These are phyloP conservation scores for Dipodomys stephensi DNA, from an alignment of 2,113 vertebrate genomes.

Conservation along the genomic window DNA sequence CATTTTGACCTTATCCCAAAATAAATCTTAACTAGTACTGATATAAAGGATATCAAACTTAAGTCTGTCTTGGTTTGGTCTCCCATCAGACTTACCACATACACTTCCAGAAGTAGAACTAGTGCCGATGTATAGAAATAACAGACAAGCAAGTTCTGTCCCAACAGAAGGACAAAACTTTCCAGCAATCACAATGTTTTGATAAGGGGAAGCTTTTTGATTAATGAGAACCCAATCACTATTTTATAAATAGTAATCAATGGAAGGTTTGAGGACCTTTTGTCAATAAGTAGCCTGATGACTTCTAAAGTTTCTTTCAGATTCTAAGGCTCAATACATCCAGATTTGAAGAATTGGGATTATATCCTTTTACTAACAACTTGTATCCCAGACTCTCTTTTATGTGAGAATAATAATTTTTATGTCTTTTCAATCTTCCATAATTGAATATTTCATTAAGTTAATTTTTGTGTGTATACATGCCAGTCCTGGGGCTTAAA, in stretches of 20 bases:
- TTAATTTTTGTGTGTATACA: background rate
- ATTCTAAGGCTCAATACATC: background rate
- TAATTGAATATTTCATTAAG: conserved; percentile 49
- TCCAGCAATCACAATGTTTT: conserved; percentile 31
- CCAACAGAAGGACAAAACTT: background rate
- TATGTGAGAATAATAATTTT: conserved; percentile 31
- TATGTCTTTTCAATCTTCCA: conserved; percentile 22
- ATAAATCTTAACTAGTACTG: background rate
- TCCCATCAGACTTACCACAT: background rate
- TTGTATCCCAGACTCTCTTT: conserved; percentile 9
- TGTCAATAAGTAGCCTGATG: background rate
- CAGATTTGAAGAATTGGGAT: background rate
- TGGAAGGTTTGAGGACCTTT: background rate
- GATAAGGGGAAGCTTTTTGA: background rate
- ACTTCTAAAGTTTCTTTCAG: conserved; percentile 44
- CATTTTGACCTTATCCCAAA: conserved; percentile 7
- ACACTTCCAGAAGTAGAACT: background rate
- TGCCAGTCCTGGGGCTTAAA: too few species aligned
- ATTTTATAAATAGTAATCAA: background rate
- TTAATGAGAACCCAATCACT: conserved; percentile 7
- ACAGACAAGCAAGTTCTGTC: background rate
- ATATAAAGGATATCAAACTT: background rate
- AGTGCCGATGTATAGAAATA: background rate
- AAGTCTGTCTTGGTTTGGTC: background rate
- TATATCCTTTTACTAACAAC: background rate